Base-by-base conservation (phyloP, 2,113 vertebrate genomes). In the Pagrus major region DNA sequence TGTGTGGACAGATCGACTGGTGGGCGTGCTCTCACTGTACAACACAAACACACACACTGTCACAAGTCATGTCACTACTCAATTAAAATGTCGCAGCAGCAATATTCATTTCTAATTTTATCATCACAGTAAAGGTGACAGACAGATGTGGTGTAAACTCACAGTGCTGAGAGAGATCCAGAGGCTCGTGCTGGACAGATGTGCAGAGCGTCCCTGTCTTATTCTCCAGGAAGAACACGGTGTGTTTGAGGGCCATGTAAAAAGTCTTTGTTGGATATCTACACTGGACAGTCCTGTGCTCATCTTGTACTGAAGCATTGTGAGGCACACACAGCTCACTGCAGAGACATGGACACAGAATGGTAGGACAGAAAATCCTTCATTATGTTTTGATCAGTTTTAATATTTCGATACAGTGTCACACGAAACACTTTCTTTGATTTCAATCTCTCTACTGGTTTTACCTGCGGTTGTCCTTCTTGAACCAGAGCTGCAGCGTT, bases 11-110 rank as follows among this genome's bases (percentile, higher is more conserved):
- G 49, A 8, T 70, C 51, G 2, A 27, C 44, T 0, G 94, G 93
- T 29, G 91, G 42, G 7, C 37, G 87, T 1, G 89, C 71, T 63
- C 71, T 89, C 89, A 94, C 94, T 95, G 88, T 11, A 27, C 14
- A 55, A 67, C 55, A 85, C 39, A 78, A 12, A 77, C 21, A 56
- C 0, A 58, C 35, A 42, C 39, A 31, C 3, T 47, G 8, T n/a
- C n/a, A n/a, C n/a, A 37, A 23, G 44, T 33, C 20, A 41, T 21
- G 21, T 12, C 12, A 10, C 49, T 11, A 18, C 3, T 55, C 9
- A 29, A 52, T 37, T 4, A 9, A 41, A 15, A 6, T 0, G 6
- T 16, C n/a, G n/a, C n/a, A n/a, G n/a, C n/a, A n/a, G n/a, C n/a
- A n/a, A n/a, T n/a, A n/a, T n/a, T 46, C 9, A 44, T 59, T 67